Percentiles rank a stretch among this genome's conserved stretches.
Conservation (phyloP, 2,888 invertebrate species). For the Spodoptera exigua region DNA sequence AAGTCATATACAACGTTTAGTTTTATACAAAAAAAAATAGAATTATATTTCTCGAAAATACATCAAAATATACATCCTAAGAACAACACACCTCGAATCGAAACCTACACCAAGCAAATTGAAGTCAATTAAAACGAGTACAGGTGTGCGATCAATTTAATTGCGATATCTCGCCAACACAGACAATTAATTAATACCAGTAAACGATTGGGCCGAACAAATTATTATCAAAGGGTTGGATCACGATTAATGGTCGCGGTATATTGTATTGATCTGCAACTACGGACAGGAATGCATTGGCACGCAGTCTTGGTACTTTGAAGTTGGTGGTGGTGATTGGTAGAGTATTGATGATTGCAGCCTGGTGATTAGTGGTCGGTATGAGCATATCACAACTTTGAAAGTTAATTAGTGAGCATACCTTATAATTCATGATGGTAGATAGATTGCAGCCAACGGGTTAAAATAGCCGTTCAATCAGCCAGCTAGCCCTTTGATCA, state of each 20-base stretch:
- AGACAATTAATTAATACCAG: constrained; percentile 17
- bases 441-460: too few species aligned
- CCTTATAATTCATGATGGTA: too few species aligned
- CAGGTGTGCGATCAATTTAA: constrained; percentile 32
- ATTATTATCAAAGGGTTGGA: constrained; percentile 31
- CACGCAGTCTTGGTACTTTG: constrained; percentile 12
- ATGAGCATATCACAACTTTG: background rate
- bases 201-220: constrained; percentile 50
- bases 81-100: constrained; percentile 16
- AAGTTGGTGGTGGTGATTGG: constrained; percentile 11
- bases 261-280: constrained; percentile 2
- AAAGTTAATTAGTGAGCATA: too few species aligned
- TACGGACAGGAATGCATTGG: constrained; percentile 36
- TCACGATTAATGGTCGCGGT: constrained; percentile 37
- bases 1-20: too few species aligned
- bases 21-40: too few species aligned
- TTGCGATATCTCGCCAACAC: constrained; percentile 28
- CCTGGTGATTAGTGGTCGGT: constrained; percentile 21
- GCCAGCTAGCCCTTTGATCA: too few species aligned
- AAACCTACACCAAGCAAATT: constrained; percentile 3
- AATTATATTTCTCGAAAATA: too few species aligned
- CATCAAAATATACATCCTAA: background rate
- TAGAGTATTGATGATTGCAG: constrained; percentile 20
- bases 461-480: too few species aligned
- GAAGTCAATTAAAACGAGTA: too few species aligned